Evolutionary conservation across 2,888 invertebrate genomes (phyloP), one percentile per base, ranked within the genome.

Genomic region (Netelia inedita): DNA sequence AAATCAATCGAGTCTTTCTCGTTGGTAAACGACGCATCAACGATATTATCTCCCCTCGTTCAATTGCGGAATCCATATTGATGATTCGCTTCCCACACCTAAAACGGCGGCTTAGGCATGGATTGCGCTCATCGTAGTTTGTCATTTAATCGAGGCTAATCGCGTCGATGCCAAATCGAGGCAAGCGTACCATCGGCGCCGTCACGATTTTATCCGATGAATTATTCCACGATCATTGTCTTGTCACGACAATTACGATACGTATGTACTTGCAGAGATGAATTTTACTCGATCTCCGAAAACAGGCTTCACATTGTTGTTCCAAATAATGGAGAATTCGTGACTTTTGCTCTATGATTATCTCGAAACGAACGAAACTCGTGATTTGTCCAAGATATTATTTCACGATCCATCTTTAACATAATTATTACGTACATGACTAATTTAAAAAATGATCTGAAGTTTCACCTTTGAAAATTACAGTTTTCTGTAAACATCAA

Each of bases 71-170:
- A 65, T 50, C 55, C 41, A 16, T 23, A 43, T 46, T 8, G 46
- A 1, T 8, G 8, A 76, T 73, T 66, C 65, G 41, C 72, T 72
- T 68, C 46, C 84, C 80, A 73, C 84, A 81, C 73, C 76, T 50
- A 19, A 16, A 63, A 84, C 53, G 76, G 69, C 55, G 21, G 80
- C 80, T 84, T 78, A 61, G 80, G 76, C 21, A 57, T 78, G 69
- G 69, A 19, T 76, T 28, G 63, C 65, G 63, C 53, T 10, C 19
- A n/a, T 69, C 46, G 46, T 14, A 16, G 46, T 53, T 73, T 50
- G 41, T 73, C 53, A 66, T 76, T 76, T 71, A 5, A 23, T 55
- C 63, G 50, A 75, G 55, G 5, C 28, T 75, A 73, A 84, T 81
- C 73, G 72, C 80, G 73, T 57, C 72, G 80, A 68, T 50, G 65